Base-by-base conservation (phyloP, 2,888 invertebrate genomes). In the Philopedon plagiatum region DNA sequence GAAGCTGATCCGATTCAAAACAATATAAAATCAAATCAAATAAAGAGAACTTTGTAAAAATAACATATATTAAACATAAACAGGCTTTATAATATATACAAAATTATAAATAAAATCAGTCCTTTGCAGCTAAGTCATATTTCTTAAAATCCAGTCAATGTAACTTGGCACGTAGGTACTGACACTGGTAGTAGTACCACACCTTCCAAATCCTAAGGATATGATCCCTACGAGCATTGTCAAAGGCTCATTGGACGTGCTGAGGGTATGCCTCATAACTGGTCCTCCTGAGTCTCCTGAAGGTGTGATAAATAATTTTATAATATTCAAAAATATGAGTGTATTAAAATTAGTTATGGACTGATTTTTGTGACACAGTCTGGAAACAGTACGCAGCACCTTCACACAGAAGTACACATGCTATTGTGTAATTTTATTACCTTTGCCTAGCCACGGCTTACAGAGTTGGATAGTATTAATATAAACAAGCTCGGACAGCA, bases 281-380 rank as follows among this genome's bases (percentile, higher is more conserved):
- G 94, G 93, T 2, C 93, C 93, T 0, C 94, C 94, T 0, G 93
- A 93, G 78, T 94, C 94, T 15, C 67, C 67, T 67, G 26, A 37
- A 58, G 51, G 18, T 32, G 3, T 8, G 32, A 34, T 37, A 18
- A 15, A 18, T 9, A 5, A 5, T 13, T 19, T 13, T 15, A 1
- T 7, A 15, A 32, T 18, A 32, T 32, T 56, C 34, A 2, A 11
- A 19, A 5, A 19, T 58, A n/a, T n/a, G n/a, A n/a, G n/a, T n/a
- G n/a, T n/a, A n/a, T n/a, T n/a, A n/a, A n/a, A n/a, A n/a, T n/a
- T n/a, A n/a, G n/a, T n/a, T n/a, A n/a, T n/a, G n/a, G n/a, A n/a
- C n/a, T n/a, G n/a, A n/a, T n/a, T n/a, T n/a, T n/a, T n/a, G n/a
- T n/a, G n/a, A n/a, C n/a, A n/a, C n/a, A n/a, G n/a, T n/a, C n/a